A percentile compares a stretch with the other conserved stretches of the same genome.
phyloP scores from a whole-genome alignment of 92 coral and sea anemone genomes.

The Porites cylindrica region DNA sequence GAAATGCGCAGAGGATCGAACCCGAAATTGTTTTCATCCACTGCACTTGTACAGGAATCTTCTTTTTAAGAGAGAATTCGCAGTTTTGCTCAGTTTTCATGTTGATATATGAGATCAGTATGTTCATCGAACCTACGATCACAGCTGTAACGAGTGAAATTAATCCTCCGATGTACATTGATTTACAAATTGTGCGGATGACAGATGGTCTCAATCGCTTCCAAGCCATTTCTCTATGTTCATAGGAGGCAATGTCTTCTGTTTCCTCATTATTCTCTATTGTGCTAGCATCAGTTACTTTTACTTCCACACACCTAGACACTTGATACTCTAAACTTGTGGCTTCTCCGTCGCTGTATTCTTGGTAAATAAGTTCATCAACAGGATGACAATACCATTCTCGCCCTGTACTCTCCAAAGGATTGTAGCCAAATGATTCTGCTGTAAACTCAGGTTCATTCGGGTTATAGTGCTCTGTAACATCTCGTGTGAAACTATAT shows the following conservation, averaged over 20 bases:
- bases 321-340: background rate
- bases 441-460: background rate
- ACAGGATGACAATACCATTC: background rate
- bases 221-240: no score
- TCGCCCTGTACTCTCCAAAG: background rate
- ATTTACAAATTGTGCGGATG: no score
- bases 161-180: background rate
- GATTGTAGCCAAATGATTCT: background rate
- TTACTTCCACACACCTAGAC: background rate
- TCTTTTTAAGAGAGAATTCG: background rate
- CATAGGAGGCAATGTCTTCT: no score
- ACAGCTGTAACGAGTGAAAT: background rate
- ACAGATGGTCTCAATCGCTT: no score
- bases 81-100: background rate
- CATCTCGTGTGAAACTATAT: no score
- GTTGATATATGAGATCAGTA: background rate
- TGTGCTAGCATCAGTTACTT: background rate
- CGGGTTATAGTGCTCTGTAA: no score
- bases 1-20: background rate
- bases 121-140: background rate
- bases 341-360: background rate
- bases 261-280: no score
- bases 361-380: background rate
- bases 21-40: background rate
- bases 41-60: background rate